Evolutionary conservation across 2,113 vertebrate genomes (phyloP).

Genomic region (Strigops habroptila): DNA sequence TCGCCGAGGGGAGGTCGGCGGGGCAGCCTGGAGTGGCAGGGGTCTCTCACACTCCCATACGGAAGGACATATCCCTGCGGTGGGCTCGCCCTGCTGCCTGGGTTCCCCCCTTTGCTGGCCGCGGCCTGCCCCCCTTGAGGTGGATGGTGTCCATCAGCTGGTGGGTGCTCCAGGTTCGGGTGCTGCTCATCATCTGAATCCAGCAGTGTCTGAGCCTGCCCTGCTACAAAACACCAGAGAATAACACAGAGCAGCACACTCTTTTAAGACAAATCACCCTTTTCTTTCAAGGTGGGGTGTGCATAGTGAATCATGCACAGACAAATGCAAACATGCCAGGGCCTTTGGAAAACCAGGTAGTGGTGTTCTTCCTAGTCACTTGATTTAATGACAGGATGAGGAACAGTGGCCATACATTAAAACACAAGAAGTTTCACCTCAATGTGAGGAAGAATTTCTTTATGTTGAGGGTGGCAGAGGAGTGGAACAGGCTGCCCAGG

Average conservation of each 20-base stretch:
- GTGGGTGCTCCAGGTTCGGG: neutral
- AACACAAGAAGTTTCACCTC: neutral
- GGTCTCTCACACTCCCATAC: neutral
- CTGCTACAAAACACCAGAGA: neutral
- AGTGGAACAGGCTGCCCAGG: neutral
- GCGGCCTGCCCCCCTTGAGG: neutral
- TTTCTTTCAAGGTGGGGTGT: neutral
- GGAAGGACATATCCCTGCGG: no score
- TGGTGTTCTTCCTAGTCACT: neutral
- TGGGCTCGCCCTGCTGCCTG: accelerated
- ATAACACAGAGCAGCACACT: neutral
- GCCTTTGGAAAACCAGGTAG: neutral
- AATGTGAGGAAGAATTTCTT: neutral
- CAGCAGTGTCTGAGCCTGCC: neutral
- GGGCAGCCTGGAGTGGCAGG: neutral
- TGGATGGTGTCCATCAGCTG: neutral
- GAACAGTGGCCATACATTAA: neutral
- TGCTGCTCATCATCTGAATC: accelerated
- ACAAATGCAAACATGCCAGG: neutral
- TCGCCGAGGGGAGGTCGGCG: neutral
- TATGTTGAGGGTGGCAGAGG: neutral
- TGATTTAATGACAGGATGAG: neutral
- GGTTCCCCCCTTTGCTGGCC: accelerated
- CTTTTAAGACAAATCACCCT: neutral
- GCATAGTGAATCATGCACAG: accelerated